Conservation (phyloP, 2,113 vertebrate species). For the Mirounga angustirostris region DNA sequence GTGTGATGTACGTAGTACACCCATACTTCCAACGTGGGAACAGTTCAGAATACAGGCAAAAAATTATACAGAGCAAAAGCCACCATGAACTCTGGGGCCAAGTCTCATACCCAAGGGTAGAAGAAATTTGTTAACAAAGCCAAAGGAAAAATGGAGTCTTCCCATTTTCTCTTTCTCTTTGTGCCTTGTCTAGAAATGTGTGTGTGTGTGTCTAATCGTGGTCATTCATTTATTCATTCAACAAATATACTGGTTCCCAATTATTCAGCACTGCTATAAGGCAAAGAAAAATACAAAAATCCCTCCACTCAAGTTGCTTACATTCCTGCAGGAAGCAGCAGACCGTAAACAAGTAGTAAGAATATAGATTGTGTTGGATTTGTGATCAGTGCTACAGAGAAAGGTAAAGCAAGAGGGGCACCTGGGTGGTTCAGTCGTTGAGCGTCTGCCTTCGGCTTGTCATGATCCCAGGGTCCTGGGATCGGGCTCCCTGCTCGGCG, state of each 20-base stretch:
- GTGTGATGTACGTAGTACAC: neutral
- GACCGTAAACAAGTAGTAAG: neutral
- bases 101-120: neutral
- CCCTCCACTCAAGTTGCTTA: neutral
- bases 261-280: neutral
- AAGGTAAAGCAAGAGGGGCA: neutral
- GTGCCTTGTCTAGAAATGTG: neutral
- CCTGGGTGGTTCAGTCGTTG: too few species aligned
- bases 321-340: slow-evolving; percentile 7
- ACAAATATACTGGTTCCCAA: neutral
- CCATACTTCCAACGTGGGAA: slow-evolving; percentile 2
- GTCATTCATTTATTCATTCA: slow-evolving; percentile 23
- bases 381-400: neutral
- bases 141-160: neutral
- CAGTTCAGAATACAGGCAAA: neutral
- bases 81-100: neutral
- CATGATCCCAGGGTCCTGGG: too few species aligned
- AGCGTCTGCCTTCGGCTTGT: too few species aligned
- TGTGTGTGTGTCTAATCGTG: neutral
- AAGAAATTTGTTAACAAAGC: slow-evolving; percentile 22
- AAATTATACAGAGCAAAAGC: slow-evolving; percentile 12
- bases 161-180: neutral
- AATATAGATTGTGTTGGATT: neutral
- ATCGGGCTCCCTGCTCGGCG: too few species aligned
- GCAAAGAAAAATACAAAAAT: slow-evolving; percentile 16